A percentile compares a stretch with the other conserved stretches of the same genome.
These are phyloP conservation scores for Epinephelus awoara DNA, from an alignment of 2,797 vertebrate species.

Conservation along the genomic window DNA sequence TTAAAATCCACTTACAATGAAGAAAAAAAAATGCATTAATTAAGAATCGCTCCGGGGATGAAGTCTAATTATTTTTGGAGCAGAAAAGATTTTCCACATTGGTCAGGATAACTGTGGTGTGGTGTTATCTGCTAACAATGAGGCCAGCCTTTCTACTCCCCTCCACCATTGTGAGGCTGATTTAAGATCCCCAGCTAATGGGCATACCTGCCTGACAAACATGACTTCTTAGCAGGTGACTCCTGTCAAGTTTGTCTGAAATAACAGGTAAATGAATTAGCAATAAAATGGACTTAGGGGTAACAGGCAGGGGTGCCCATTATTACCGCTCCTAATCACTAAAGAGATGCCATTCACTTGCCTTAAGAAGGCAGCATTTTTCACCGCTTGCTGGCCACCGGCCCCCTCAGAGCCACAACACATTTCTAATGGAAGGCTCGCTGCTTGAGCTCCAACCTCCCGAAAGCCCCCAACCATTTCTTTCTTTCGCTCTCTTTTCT, in stretches of 20 bases:
- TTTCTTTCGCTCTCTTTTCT: slow-evolving; percentile 80
- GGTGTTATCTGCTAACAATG: slow-evolving; percentile 84
- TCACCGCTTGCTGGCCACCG: slow-evolving; percentile 94
- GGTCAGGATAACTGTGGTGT: slow-evolving; percentile 78
- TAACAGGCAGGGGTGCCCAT: slow-evolving; percentile 97
- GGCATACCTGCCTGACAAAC: slow-evolving; percentile 96
- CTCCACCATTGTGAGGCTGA: slow-evolving; percentile 88
- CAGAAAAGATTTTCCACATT: slow-evolving; percentile 80
- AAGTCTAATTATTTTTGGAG: slow-evolving; percentile 83
- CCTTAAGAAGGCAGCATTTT: slow-evolving; percentile 97
- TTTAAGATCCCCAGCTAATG: slow-evolving; percentile 95
- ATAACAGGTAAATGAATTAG: slow-evolving; percentile 99
- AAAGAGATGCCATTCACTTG: slow-evolving; percentile 99
- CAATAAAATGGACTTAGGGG: slow-evolving; percentile 98
- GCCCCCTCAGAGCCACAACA: slow-evolving; percentile 98
- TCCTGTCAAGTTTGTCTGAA: slow-evolving; percentile 96
- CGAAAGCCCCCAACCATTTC: slow-evolving; percentile 91
- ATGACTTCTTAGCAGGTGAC: slow-evolving; percentile 98
- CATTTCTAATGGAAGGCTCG: slow-evolving; percentile 99
- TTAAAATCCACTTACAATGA: slow-evolving; percentile 75
- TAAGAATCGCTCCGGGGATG: slow-evolving; percentile 78
- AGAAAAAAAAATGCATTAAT: slow-evolving; percentile 75
- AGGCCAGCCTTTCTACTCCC: slow-evolving; percentile 80
- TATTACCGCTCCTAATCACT: slow-evolving; percentile 98
- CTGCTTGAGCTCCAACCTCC: slow-evolving; percentile 93